These are phyloP conservation scores for Clarias fuscus DNA, from an alignment of 2,797 vertebrate genomes.

Conservation along the genomic window DNA sequence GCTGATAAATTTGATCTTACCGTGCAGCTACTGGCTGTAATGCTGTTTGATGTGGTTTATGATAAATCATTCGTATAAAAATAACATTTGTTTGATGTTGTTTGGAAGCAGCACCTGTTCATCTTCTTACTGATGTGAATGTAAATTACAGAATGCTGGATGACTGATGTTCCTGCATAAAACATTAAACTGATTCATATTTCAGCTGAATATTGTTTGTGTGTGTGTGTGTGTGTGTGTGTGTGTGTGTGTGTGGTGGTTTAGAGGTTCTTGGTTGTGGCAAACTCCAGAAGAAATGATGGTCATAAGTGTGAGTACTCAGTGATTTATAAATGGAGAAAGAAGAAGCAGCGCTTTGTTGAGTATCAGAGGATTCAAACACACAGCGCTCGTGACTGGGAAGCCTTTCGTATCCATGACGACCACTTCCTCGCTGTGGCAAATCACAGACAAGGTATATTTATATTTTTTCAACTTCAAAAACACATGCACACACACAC, in stretches of 20 bases:
- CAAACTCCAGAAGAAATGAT: constrained; percentile 78
- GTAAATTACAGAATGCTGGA: background rate
- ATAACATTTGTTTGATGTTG: background rate
- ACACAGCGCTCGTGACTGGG: constrained; percentile 94
- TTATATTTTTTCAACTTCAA: background rate
- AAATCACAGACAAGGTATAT: constrained; percentile 92
- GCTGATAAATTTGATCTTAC: background rate
- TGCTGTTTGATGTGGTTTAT: background rate
- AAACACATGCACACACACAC: background rate
- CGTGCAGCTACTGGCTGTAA: background rate
- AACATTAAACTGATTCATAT: background rate
- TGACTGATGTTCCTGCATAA: background rate
- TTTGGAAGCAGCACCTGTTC: background rate
- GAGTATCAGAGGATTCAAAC: constrained; percentile 85
- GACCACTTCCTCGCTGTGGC: constrained; percentile 91
- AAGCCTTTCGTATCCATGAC: constrained; percentile 86
- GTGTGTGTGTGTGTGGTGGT: constrained; percentile 27
- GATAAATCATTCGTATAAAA: background rate
- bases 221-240: constrained; percentile 29
- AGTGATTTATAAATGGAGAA: constrained; percentile 94
- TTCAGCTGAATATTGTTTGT: background rate
- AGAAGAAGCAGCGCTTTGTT: constrained; percentile 80
- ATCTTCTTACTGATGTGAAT: background rate
- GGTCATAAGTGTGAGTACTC: constrained; percentile 80
- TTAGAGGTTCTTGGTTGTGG: constrained; percentile 90